Conservation (phyloP, 2,113 vertebrate species). For the Heloderma charlesbogerti region DNA sequence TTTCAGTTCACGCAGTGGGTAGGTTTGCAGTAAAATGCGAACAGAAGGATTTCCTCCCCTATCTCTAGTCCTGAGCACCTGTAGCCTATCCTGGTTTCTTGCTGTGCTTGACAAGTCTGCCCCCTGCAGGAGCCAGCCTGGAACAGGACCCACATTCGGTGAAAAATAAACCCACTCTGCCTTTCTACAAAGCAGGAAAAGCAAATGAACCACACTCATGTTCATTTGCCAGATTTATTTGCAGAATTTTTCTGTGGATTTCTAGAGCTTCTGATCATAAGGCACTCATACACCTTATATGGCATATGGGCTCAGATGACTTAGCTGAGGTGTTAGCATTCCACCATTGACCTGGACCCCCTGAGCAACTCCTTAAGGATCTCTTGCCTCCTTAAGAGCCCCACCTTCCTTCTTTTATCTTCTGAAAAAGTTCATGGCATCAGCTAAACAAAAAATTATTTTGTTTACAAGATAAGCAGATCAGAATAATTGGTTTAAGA, state of each 20-base stretch:
- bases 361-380: too few species aligned
- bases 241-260: background rate
- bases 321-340: background rate
- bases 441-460: constrained; percentile 2
- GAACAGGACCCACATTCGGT: background rate
- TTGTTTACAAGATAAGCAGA: background rate
- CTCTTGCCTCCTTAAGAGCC: too few species aligned
- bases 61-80: too few species aligned
- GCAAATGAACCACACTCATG: background rate
- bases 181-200: background rate
- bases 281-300: background rate
- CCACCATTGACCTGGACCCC: too few species aligned
- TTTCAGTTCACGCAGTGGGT: too few species aligned
- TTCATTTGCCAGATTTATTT: background rate
- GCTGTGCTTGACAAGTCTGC: background rate
- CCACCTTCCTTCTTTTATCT: too few species aligned
- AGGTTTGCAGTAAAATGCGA: too few species aligned
- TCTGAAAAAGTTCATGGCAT: background rate
- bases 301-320: background rate
- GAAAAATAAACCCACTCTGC: background rate
- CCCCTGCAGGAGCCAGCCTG: background rate
- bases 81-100: background rate
- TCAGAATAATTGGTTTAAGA: constrained; percentile 29
- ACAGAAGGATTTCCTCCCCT: too few species aligned
- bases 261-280: background rate